A percentile compares a stretch with the other conserved stretches of the same genome.
Evolutionary conservation across 2,888 invertebrate genomes (phyloP).

Genomic region (Dasypogon diadema): DNA sequence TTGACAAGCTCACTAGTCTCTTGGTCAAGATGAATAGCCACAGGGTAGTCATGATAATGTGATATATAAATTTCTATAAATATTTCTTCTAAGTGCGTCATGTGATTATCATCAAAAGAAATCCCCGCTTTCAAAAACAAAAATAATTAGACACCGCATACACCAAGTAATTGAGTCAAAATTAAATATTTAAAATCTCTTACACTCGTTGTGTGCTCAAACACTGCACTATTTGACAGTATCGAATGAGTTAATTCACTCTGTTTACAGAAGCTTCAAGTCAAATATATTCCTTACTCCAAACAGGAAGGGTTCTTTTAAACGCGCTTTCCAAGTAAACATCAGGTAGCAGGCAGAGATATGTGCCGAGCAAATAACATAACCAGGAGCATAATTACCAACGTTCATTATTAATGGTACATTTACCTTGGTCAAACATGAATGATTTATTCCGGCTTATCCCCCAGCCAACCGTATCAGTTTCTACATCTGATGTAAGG

Average conservation of each 20-base stretch:
- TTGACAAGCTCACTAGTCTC: too few relatives aligned
- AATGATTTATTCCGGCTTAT: constrained; percentile 10
- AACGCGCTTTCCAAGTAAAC: neutral
- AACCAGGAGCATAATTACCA: constrained; percentile 40
- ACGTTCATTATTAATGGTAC: constrained; percentile 38
- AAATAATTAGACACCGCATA: neutral
- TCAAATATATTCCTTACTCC: constrained; percentile 5
- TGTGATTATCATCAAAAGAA: neutral
- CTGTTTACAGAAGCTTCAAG: constrained; percentile 26
- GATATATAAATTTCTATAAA: too few relatives aligned
- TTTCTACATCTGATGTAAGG: neutral
- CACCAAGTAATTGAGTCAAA: neutral
- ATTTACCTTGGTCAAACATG: constrained; percentile 46
- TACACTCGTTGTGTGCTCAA: neutral
- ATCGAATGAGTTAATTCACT: constrained; percentile 12
- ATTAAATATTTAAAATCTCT: neutral
- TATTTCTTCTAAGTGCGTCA: too few relatives aligned
- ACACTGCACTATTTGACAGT: neutral
- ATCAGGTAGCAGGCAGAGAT: constrained; percentile 6
- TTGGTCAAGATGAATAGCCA: too few relatives aligned
- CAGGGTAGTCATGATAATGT: too few relatives aligned
- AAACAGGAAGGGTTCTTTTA: neutral
- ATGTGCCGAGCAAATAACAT: constrained; percentile 38
- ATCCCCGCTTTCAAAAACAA: too few relatives aligned
- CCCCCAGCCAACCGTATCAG: neutral